Evolutionary conservation across 1,140 invertebrate species (phyloP).

Genomic region (Stegodyphus dumicola): DNA sequence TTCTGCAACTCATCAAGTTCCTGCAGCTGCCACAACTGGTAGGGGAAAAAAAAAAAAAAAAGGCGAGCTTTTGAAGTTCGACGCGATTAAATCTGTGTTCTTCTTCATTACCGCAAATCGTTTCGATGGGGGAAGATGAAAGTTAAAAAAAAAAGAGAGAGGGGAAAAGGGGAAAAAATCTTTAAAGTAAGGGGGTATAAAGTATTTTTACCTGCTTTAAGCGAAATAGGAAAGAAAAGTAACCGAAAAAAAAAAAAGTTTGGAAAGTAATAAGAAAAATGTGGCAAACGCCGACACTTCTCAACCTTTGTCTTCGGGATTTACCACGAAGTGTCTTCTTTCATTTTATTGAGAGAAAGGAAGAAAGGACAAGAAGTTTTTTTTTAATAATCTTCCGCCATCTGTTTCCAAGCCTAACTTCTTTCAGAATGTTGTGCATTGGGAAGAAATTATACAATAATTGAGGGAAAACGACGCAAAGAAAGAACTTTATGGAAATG

Average conservation of each 20-base stretch:
- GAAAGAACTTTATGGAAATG: constrained; percentile 20
- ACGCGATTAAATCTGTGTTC: constrained; percentile 38
- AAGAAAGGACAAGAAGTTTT: no score
- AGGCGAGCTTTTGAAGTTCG: background rate
- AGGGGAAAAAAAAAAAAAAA: constrained; percentile 19
- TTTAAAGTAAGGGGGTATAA: background rate
- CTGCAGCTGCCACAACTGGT: constrained; percentile 29
- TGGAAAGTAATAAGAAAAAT: constrained; percentile 2
- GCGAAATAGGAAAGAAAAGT: constrained; percentile 1
- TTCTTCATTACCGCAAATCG: constrained; percentile 15
- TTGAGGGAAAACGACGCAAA: background rate
- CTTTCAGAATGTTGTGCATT: background rate
- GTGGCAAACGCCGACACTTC: constrained; percentile 13
- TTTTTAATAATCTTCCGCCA: constrained; percentile 26
- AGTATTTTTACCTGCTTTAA: constrained; percentile 9
- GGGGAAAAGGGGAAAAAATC: background rate
- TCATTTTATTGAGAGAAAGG: no score
- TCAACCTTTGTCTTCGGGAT: constrained; percentile 33
- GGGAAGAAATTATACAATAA: constrained; percentile 26
- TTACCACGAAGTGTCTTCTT: constrained; percentile 7
- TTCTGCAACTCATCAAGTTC: background rate
- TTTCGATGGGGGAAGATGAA: background rate
- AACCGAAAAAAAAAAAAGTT: constrained; percentile 12
- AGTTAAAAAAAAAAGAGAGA: background rate
- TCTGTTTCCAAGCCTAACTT: constrained; percentile 6